Conservation (phyloP, 2,797 vertebrate genomes). For the Neosilurus mollespiculum region DNA sequence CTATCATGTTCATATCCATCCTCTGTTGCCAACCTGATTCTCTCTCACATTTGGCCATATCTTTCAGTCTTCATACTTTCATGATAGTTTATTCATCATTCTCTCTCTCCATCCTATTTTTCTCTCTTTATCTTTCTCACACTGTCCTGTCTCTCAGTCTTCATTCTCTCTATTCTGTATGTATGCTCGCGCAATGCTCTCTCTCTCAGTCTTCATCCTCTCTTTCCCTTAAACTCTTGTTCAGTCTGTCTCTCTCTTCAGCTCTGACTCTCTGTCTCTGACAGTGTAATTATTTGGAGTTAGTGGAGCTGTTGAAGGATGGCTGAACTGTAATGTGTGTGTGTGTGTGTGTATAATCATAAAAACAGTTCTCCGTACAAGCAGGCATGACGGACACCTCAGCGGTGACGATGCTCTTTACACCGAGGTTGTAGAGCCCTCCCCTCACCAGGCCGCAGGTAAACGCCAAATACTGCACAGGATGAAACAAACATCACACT, state of each 20-base stretch:
- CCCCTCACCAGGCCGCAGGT: conserved; percentile 93
- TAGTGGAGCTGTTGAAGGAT: not conserved
- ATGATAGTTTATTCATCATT: too few relatives aligned
- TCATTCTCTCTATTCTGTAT: too few relatives aligned
- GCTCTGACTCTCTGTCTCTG: not conserved
- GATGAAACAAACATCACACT: not conserved
- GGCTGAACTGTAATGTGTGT: not conserved
- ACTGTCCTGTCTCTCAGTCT: not conserved
- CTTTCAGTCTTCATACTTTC: too few relatives aligned
- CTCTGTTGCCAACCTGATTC: not conserved
- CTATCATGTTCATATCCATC: not conserved
- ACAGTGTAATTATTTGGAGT: not conserved
- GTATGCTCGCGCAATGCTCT: not conserved
- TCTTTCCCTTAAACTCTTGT: not conserved
- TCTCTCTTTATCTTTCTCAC: not conserved
- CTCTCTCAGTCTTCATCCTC: not conserved
- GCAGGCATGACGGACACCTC: conserved; percentile 95
- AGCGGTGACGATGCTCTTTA: conserved; percentile 93
- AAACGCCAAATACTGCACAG: conserved; percentile 88
- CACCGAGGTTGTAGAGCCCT: conserved; percentile 86
- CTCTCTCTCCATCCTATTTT: not conserved
- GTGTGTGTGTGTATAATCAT: not conserved
- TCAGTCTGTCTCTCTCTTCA: not conserved
- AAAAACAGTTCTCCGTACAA: conserved; percentile 74
- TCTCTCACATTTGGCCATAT: not conserved